Evolutionary conservation across 2,797 vertebrate species (phyloP), one percentile per base, ranked within the genome.

Genomic region (Malacoctenus gilli): DNA sequence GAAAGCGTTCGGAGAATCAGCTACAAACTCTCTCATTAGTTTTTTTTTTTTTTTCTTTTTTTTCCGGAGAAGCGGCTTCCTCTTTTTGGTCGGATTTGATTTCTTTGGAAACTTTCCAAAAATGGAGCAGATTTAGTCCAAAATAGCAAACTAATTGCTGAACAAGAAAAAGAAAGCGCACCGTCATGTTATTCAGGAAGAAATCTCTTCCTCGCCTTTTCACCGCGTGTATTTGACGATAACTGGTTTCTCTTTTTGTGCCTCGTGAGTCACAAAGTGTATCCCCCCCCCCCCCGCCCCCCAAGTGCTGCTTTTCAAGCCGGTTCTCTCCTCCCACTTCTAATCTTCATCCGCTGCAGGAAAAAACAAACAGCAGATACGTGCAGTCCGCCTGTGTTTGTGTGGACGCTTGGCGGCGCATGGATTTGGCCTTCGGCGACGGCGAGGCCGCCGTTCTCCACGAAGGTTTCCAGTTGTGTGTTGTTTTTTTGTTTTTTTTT

Each of bases 161-260:
- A n/a, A n/a, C n/a, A n/a, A n/a, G n/a, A n/a, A n/a, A n/a, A n/a
- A n/a, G n/a, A n/a, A n/a, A n/a, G n/a, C n/a, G n/a, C n/a, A n/a
- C n/a, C n/a, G n/a, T n/a, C n/a, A n/a, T n/a, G n/a, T n/a, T n/a
- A n/a, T n/a, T n/a, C n/a, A n/a, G n/a, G n/a, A 36, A 2, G 15
- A 36, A 72, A 65, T 65, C 2, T 25, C 47, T 66, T 68, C 11
- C 47, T 31, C 13, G 4, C 43, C 51, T 43, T 66, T 22, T 59
- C 51, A 73, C 7, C 62, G 32, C 20, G 20, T 43, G 39, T 70
- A 77, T 68, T 44, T 49, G 21, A 36, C 56, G 59, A 63, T 65
- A 38, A 68, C 55, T 58, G 76, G 67, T 37, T 59, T 23, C 37
- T 44, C n/a, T 73, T 25, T 58, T 22, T 5, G 8, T 54, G 46